These are phyloP conservation scores for Pheosia gnoma DNA, from an alignment of 2,888 invertebrate genomes.

Conservation along the genomic window DNA sequence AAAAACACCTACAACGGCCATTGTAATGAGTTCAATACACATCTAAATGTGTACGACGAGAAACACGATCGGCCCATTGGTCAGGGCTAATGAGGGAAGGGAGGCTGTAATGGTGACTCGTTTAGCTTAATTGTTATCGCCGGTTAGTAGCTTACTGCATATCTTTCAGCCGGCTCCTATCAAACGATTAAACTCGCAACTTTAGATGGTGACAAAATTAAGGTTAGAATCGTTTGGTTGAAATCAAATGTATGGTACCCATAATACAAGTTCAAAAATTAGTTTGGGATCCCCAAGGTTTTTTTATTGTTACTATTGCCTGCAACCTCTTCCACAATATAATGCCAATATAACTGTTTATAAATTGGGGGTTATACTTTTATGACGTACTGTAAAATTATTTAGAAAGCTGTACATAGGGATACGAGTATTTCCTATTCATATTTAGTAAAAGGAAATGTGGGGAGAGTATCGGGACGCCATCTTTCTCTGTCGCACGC, in stretches of 20 bases:
- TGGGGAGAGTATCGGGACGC: too few relatives aligned
- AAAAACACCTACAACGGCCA: not conserved
- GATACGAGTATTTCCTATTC: too few relatives aligned
- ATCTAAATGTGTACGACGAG: slow-evolving; percentile 13
- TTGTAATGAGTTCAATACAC: slow-evolving; percentile 18
- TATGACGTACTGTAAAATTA: too few relatives aligned
- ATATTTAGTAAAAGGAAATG: too few relatives aligned
- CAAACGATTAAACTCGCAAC: slow-evolving; percentile 12
- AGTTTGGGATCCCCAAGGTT: too few relatives aligned
- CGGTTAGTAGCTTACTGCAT: slow-evolving; percentile 17
- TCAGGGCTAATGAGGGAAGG: slow-evolving; percentile 24
- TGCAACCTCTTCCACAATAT: too few relatives aligned
- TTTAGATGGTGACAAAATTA: not conserved
- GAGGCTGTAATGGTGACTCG: slow-evolving; percentile 25
- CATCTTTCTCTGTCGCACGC: too few relatives aligned
- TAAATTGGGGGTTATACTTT: too few relatives aligned
- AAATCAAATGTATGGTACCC: not conserved
- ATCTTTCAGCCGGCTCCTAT: slow-evolving; percentile 11
- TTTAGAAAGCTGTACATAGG: too few relatives aligned
- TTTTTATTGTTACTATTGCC: too few relatives aligned
- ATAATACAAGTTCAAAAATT: too few relatives aligned
- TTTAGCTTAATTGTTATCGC: slow-evolving; percentile 36
- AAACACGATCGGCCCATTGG: slow-evolving; percentile 30
- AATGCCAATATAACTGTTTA: too few relatives aligned
- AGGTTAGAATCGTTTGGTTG: not conserved